Conservation (phyloP, 92 coral and sea anemone species). For the Nematostella vectensis region DNA sequence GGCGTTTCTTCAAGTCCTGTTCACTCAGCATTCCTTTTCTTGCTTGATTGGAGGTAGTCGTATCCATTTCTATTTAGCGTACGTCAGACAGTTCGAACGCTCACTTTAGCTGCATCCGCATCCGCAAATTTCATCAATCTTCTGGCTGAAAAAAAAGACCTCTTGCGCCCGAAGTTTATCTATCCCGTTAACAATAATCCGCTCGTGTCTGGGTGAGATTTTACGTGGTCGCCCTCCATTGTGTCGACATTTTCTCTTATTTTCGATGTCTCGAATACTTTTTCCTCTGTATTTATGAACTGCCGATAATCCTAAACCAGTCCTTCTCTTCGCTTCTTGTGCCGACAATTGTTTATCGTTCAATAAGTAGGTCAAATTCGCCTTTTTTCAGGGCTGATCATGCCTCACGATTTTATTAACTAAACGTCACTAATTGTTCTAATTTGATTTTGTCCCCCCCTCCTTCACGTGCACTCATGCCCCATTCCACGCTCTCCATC, state of each 20-base stretch:
- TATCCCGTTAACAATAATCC: slow-evolving; percentile 7
- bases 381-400: too few relatives aligned
- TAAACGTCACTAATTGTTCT: too few relatives aligned
- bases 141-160: slow-evolving; percentile 14
- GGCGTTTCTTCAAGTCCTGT: too few relatives aligned
- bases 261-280: not conserved
- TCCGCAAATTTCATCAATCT: slow-evolving; percentile 14
- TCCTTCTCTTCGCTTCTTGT: too few relatives aligned
- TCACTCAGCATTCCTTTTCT: too few relatives aligned
- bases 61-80: slow-evolving; percentile 12
- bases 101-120: not conserved
- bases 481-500: too few relatives aligned
- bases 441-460: too few relatives aligned
- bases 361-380: too few relatives aligned
- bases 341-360: too few relatives aligned
- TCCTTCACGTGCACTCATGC: too few relatives aligned
- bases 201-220: slow-evolving; percentile 10
- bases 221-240: slow-evolving; percentile 20
- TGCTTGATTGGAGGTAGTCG: slow-evolving; percentile 23
- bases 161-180: slow-evolving; percentile 15
- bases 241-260: not conserved
- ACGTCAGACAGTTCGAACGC: slow-evolving; percentile 20
- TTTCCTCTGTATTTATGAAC: not conserved
- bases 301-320: not conserved
- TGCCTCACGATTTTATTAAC: too few relatives aligned